These are phyloP conservation scores for Akabosia matsudoensis DNA, from an alignment of 1,140 invertebrate species.

Conservation along the genomic window DNA sequence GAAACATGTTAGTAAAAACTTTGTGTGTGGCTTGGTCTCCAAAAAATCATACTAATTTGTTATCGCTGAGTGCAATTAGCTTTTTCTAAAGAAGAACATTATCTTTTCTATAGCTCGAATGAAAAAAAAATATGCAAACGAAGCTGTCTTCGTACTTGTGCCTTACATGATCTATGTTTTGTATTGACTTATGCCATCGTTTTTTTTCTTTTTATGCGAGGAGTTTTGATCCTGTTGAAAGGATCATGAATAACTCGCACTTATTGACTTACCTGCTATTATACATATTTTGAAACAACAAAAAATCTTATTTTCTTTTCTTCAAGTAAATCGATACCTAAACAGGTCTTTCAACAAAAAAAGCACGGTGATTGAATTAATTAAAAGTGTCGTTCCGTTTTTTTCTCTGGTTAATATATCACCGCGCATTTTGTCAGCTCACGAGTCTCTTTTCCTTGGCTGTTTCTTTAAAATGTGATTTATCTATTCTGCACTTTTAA, in stretches of 20 bases:
- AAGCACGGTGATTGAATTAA: conserved; percentile 21
- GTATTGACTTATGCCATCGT: neutral
- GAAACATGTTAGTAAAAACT: neutral
- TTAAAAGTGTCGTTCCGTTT: conserved; percentile 21
- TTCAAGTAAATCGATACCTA: conserved; percentile 18
- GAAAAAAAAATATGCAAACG: conserved; percentile 18
- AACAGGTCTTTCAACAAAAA: conserved; percentile 25
- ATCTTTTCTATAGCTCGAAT: neutral
- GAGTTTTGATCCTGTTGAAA: neutral
- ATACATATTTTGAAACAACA: too few species aligned
- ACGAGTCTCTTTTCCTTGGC: conserved; percentile 18
- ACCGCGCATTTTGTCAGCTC: conserved; percentile 13
- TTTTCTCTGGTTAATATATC: conserved; percentile 20
- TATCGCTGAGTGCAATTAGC: conserved; percentile 20
- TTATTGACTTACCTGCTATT: neutral
- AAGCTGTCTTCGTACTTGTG: neutral
- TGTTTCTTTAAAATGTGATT: conserved; percentile 20
- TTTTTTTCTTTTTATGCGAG: neutral
- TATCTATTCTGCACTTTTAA: neutral
- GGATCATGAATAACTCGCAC: neutral
- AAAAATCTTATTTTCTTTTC: too few species aligned
- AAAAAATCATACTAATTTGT: conserved; percentile 21
- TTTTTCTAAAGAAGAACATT: conserved; percentile 15
- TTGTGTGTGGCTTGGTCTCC: conserved; percentile 15
- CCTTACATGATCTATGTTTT: neutral